These are phyloP conservation scores for human DNA, from an alignment of 2,113 vertebrate species.

Conservation along the genomic window DNA sequence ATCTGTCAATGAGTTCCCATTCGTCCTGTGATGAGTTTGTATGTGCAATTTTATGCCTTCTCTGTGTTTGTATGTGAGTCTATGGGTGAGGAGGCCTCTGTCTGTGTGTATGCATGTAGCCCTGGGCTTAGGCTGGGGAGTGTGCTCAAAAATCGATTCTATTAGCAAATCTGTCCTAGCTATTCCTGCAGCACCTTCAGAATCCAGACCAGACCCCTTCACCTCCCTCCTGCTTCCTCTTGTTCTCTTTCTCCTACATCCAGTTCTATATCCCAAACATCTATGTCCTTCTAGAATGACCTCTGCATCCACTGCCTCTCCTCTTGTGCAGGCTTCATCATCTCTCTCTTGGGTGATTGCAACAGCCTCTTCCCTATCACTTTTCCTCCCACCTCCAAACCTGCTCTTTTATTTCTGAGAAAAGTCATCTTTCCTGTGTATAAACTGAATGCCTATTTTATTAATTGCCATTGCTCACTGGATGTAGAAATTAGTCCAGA, in stretches of 20 bases:
- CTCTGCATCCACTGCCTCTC: background rate
- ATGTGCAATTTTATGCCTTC: background rate
- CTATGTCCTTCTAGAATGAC: background rate
- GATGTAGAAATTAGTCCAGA: slow-evolving; percentile 1
- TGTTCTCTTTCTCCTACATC: background rate
- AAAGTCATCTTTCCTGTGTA: background rate
- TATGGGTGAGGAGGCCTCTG: background rate
- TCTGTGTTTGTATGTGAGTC: background rate
- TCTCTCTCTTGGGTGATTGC: background rate
- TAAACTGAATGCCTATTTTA: background rate
- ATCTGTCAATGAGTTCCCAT: background rate
- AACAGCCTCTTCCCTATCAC: background rate
- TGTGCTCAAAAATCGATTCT: background rate
- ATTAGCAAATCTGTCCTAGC: background rate
- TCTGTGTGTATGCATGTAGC: background rate
- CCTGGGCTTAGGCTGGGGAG: background rate
- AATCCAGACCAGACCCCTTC: background rate
- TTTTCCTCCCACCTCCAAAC: background rate
- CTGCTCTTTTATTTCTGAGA: background rate
- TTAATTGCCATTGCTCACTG: background rate
- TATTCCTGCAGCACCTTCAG: background rate
- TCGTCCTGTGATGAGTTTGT: background rate
- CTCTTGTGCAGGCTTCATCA: background rate
- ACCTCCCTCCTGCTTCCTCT: background rate
- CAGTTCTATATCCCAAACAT: background rate